phyloP scores from a whole-genome alignment of 2,888 invertebrate species.

The Thecocarcelia acutangulata region DNA sequence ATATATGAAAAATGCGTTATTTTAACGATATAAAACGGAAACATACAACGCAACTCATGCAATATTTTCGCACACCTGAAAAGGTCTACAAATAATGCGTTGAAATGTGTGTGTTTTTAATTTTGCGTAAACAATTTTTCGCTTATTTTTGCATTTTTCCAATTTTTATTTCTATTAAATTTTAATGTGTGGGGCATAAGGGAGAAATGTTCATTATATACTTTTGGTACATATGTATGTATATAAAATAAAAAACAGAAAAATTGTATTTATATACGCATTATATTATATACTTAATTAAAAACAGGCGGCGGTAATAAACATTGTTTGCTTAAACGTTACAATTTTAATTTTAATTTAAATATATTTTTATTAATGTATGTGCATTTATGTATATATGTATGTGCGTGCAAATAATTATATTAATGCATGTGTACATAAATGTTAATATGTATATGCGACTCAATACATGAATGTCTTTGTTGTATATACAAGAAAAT shows the following conservation, averaged over 20 bases:
- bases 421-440: too few species aligned
- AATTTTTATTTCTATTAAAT: slow-evolving; percentile 27
- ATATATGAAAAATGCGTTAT: slow-evolving; percentile 52
- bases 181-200: background rate
- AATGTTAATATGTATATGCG: too few species aligned
- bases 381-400: background rate
- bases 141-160: background rate
- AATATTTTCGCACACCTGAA: slow-evolving; percentile 6
- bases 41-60: background rate
- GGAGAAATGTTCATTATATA: slow-evolving; percentile 19
- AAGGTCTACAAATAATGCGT: slow-evolving; percentile 12
- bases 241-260: background rate
- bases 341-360: slow-evolving; percentile 12
- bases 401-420: too few species aligned
- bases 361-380: slow-evolving; percentile 33
- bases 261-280: slow-evolving; percentile 22
- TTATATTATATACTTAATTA: slow-evolving; percentile 44
- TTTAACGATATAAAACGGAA: slow-evolving; percentile 18
- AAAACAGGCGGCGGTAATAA: slow-evolving; percentile 10
- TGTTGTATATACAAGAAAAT: background rate
- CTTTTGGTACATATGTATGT: slow-evolving; percentile 32
- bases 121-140: background rate
- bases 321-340: slow-evolving; percentile 12
- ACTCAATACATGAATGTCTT: too few species aligned
- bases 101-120: background rate